These are phyloP conservation scores for Cyclargus thomasi DNA, from an alignment of 1,140 invertebrate species.

Conservation along the genomic window DNA sequence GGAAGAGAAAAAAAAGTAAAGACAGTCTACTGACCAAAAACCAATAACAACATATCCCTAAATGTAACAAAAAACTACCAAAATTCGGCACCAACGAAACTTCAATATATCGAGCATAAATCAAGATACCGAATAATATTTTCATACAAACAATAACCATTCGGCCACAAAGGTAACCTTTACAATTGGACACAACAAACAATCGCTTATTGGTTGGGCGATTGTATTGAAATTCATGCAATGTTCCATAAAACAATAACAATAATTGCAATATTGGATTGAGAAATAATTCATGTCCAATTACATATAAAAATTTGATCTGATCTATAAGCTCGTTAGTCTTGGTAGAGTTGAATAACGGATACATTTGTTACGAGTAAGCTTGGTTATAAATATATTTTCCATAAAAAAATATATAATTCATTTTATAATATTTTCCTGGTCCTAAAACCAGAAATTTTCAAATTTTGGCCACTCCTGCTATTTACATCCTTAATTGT, in stretches of 20 bases:
- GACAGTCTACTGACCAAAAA: too few relatives aligned
- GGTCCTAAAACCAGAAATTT: too few relatives aligned
- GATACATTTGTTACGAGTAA: too few relatives aligned
- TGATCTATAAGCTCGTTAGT: neutral
- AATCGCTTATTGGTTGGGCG: constrained; percentile 10
- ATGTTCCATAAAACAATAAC: constrained; percentile 9
- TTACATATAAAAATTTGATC: neutral
- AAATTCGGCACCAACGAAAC: neutral
- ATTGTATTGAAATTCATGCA: constrained; percentile 8
- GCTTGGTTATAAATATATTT: too few relatives aligned
- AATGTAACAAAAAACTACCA: neutral
- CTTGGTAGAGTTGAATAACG: too few relatives aligned
- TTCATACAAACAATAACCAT: neutral
- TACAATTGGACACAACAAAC: constrained; percentile 12
- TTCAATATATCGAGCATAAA: neutral
- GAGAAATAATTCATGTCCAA: constrained; percentile 10
- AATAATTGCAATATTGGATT: constrained; percentile 8
- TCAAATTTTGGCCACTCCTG: too few relatives aligned
- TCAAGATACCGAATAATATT: neutral
- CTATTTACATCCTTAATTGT: too few relatives aligned
- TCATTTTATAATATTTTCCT: too few relatives aligned
- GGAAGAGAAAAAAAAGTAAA: too few relatives aligned
- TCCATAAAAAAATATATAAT: too few relatives aligned
- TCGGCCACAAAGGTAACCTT: constrained; percentile 5
- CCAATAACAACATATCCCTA: too few relatives aligned